These are phyloP conservation scores for Brachycybe producta DNA, from an alignment of 2,888 invertebrate species.

Conservation along the genomic window DNA sequence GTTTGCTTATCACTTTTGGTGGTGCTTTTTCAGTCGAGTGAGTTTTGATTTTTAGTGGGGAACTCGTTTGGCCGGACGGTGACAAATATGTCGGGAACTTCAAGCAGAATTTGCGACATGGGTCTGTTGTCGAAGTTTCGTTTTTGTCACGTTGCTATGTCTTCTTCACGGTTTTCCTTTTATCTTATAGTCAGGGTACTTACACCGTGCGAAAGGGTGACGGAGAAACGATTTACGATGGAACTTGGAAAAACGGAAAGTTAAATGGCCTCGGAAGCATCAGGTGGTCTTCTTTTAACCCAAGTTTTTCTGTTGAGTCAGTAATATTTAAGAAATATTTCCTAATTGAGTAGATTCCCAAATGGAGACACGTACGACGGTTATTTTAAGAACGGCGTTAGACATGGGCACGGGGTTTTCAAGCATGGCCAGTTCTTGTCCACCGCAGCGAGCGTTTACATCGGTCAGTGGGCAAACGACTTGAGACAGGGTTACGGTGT, in stretches of 20 bases:
- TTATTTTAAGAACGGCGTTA: constrained; percentile 66
- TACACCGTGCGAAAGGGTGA: constrained; percentile 29
- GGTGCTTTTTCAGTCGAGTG: constrained; percentile 3
- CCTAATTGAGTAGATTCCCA: constrained; percentile 42
- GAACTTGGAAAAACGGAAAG: constrained; percentile 65
- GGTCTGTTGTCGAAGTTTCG: constrained; percentile 49
- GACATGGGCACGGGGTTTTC: constrained; percentile 72
- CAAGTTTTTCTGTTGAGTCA: background rate
- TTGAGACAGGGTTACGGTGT: constrained; percentile 74
- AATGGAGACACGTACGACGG: constrained; percentile 75
- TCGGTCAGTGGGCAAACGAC: constrained; percentile 75
- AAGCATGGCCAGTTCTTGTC: constrained; percentile 65
- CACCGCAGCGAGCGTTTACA: constrained; percentile 61
- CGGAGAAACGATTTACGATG: constrained; percentile 55
- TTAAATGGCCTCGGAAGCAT: constrained; percentile 68
- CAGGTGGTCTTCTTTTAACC: constrained; percentile 38
- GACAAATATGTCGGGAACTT: constrained; percentile 68
- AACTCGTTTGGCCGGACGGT: constrained; percentile 68
- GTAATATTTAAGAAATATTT: background rate
- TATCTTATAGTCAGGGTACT: constrained; percentile 28
- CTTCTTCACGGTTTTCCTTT: background rate
- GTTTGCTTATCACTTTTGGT: constrained; percentile 19
- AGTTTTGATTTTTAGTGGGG: constrained; percentile 40
- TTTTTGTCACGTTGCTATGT: background rate
- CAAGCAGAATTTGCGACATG: constrained; percentile 56